These are phyloP conservation scores for Watsonalla binaria DNA, from an alignment of 2,888 invertebrate species.

Conservation along the genomic window DNA sequence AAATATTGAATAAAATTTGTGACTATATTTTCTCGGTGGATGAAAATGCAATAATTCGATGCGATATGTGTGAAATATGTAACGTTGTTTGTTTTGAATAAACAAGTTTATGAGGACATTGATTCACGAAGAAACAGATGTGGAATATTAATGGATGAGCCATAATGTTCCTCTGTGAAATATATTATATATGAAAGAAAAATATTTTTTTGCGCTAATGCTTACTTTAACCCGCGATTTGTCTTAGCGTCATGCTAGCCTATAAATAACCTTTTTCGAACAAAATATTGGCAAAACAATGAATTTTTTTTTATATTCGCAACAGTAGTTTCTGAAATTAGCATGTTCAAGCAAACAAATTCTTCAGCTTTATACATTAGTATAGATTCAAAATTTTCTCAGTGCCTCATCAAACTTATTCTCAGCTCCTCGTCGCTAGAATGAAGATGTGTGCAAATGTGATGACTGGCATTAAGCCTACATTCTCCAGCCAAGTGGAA, in stretches of 20 bases:
- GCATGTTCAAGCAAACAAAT: too few species aligned
- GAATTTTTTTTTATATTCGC: too few species aligned
- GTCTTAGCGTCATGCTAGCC: too few species aligned
- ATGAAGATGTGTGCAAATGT: slow-evolving; percentile 67
- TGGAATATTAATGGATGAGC: slow-evolving; percentile 17
- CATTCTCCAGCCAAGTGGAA: slow-evolving; percentile 44
- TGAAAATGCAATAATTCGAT: slow-evolving; percentile 53
- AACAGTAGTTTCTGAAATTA: too few species aligned
- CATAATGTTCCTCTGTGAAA: too few species aligned
- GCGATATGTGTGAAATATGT: slow-evolving; percentile 59
- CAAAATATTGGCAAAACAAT: too few species aligned
- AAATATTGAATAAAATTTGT: slow-evolving; percentile 20
- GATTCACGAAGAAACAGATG: slow-evolving; percentile 22
- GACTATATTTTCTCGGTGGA: slow-evolving; percentile 19
- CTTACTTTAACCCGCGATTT: too few species aligned
- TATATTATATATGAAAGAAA: too few species aligned
- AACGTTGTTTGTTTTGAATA: slow-evolving; percentile 58
- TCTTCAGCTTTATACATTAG: too few species aligned
- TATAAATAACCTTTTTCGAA: too few species aligned
- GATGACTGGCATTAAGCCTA: slow-evolving; percentile 70
- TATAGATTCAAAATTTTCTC: not conserved
- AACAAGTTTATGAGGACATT: slow-evolving; percentile 22
- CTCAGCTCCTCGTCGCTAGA: slow-evolving; percentile 37
- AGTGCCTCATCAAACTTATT: slow-evolving; percentile 3
- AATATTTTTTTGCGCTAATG: too few species aligned